These are phyloP conservation scores for Ia io DNA, from an alignment of 2,113 vertebrate species.

Conservation along the genomic window DNA sequence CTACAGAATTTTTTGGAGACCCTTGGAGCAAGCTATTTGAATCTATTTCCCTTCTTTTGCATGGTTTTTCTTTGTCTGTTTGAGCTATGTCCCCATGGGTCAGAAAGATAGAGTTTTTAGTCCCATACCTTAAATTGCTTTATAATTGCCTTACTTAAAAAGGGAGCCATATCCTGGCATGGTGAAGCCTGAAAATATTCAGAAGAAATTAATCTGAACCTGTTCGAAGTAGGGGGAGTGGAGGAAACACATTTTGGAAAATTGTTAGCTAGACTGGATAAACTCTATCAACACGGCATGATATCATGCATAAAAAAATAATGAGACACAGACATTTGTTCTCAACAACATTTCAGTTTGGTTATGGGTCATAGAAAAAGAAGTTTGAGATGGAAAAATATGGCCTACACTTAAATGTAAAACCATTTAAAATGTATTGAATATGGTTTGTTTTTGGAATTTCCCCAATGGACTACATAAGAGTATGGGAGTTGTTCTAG, in stretches of 20 bases:
- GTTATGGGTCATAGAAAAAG: constrained; percentile 2
- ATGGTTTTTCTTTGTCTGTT: constrained; percentile 38
- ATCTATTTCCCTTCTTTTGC: constrained; percentile 5
- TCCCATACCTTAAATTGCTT: constrained; percentile 61
- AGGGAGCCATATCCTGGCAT: constrained; percentile 28
- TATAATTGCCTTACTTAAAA: constrained; percentile 63
- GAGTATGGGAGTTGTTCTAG: neutral
- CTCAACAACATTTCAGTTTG: neutral
- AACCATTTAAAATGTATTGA: neutral
- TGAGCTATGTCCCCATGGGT: constrained; percentile 28
- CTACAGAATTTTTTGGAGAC: constrained; percentile 7
- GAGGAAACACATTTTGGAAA: constrained; percentile 26
- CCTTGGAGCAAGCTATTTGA: constrained; percentile 38
- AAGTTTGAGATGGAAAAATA: neutral
- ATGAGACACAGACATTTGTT: neutral
- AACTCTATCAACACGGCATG: neutral
- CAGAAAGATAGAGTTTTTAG: constrained; percentile 60
- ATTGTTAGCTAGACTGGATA: neutral
- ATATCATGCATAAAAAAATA: neutral
- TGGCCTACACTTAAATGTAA: constrained; percentile 9
- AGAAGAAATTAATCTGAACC: constrained; percentile 57
- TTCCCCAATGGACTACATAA: neutral
- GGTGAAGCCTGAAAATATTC: constrained; percentile 40
- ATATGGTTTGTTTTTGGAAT: constrained; percentile 46
- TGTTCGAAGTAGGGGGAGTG: neutral